Conservation (phyloP, 2,797 vertebrate genomes). For the Lithobates pipiens region DNA sequence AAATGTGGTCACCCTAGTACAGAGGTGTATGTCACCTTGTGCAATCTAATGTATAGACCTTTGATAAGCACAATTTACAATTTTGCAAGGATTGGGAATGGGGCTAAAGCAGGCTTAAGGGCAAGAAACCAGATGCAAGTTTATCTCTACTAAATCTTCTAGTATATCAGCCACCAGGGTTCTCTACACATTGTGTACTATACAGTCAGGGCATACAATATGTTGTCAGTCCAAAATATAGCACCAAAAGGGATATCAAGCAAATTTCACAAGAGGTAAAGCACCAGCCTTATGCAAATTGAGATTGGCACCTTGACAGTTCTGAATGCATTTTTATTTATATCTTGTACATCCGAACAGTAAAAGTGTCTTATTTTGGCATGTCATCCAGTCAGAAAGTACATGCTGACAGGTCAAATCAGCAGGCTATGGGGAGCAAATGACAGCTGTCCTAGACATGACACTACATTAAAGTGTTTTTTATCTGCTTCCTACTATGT, state of each 20-base stretch:
- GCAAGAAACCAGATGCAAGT: too few relatives aligned
- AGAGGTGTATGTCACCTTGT: too few relatives aligned
- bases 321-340: conserved; percentile 21
- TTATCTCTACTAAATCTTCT: too few relatives aligned
- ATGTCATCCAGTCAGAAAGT: conserved; percentile 1
- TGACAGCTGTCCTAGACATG: conserved; percentile 28
- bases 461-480: conserved; percentile 9
- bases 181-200: background rate
- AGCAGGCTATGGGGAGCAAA: conserved; percentile 5
- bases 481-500: conserved; percentile 15
- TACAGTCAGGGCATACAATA: background rate
- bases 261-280: conserved; percentile 14
- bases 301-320: conserved; percentile 33
- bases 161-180: background rate
- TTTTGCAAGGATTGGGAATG: too few relatives aligned
- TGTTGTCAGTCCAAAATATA: background rate
- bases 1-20: too few relatives aligned
- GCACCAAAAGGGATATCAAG: background rate
- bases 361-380: conserved; percentile 28
- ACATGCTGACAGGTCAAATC: conserved; percentile 45
- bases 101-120: too few relatives aligned
- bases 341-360: conserved; percentile 15
- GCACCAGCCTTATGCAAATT: conserved; percentile 14
- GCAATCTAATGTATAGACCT: too few relatives aligned
- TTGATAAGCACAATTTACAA: too few relatives aligned